phyloP scores from a whole-genome alignment of 2,113 vertebrate genomes.

The Chionis minor region DNA sequence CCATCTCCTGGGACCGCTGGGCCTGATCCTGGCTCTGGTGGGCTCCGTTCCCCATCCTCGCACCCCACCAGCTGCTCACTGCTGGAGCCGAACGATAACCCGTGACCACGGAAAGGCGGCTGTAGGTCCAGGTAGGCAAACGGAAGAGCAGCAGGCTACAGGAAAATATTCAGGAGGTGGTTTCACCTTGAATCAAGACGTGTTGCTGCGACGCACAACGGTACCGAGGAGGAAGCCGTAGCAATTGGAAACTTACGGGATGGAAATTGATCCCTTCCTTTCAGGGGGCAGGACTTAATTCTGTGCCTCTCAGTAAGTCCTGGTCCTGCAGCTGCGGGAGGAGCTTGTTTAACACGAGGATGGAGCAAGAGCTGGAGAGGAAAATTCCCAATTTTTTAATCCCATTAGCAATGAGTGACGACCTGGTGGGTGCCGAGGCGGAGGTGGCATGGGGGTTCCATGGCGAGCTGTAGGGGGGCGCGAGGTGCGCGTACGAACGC shows the following conservation, averaged over 20 bases:
- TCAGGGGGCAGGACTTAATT: neutral
- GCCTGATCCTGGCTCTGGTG: neutral
- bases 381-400: neutral
- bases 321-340: neutral
- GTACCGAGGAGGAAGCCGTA: neutral
- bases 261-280: neutral
- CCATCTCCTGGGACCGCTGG: accelerated
- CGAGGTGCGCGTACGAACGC: neutral
- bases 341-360: neutral
- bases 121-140: neutral
- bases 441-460: neutral
- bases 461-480: neutral
- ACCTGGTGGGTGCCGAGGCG: neutral
- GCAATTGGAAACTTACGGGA: neutral
- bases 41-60: neutral
- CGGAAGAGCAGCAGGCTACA: neutral
- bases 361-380: neutral
- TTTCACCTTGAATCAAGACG: neutral
- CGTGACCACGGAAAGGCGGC: accelerated
- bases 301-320: neutral
- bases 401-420: neutral
- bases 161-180: neutral
- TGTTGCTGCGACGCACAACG: neutral
- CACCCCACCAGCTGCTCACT: neutral
- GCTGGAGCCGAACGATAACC: neutral